These are phyloP conservation scores for Acinonyx jubatus DNA, from an alignment of 2,113 vertebrate genomes.

Conservation along the genomic window DNA sequence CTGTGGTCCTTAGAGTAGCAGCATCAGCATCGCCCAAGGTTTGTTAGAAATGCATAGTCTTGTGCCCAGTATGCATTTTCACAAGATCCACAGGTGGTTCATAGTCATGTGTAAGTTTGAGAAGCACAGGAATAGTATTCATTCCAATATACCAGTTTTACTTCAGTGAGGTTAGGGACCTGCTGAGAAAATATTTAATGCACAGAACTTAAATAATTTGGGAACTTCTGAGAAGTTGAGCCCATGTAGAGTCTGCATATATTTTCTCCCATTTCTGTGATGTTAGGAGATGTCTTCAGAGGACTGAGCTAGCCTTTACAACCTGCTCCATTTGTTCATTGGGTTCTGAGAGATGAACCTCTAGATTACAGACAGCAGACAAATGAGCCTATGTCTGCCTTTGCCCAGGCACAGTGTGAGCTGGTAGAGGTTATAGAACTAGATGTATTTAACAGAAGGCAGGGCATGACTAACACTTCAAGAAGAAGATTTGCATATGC, in stretches of 20 bases:
- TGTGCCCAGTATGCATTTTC: not conserved
- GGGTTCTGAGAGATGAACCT: not conserved
- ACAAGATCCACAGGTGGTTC: not conserved
- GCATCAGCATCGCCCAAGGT: not conserved
- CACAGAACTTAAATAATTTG: not conserved
- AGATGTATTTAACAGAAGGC: conserved; percentile 45
- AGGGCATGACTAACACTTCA: conserved; percentile 34
- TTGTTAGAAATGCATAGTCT: not conserved
- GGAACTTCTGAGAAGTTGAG: not conserved
- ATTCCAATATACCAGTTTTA: not conserved
- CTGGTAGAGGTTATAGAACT: not conserved
- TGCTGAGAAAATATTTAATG: not conserved
- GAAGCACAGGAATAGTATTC: not conserved
- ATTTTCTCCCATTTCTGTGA: not conserved
- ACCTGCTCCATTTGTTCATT: not conserved
- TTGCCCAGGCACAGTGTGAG: not conserved
- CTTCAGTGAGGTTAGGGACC: not conserved
- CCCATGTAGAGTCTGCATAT: not conserved
- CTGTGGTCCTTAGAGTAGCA: not conserved
- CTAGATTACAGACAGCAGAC: not conserved
- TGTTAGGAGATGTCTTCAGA: not conserved
- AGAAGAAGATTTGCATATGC: conserved; percentile 11
- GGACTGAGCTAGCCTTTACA: not conserved
- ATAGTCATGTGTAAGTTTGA: not conserved
- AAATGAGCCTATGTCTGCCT: not conserved